phyloP scores from a whole-genome alignment of 2,888 invertebrate species.

The Epinotia ramella region DNA sequence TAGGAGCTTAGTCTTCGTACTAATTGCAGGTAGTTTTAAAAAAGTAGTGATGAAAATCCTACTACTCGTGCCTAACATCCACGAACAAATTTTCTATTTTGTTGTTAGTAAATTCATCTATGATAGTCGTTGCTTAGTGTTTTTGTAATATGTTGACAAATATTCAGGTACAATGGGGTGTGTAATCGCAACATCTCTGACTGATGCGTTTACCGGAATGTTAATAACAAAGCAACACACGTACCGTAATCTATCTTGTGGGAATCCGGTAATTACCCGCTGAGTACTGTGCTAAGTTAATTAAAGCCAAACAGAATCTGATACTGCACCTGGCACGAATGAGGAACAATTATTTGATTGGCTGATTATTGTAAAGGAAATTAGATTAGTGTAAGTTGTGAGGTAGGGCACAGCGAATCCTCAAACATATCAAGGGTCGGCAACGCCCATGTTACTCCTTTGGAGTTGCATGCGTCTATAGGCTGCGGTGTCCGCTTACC shows the following conservation, averaged over 20 bases:
- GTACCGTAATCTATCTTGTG: conserved; percentile 22
- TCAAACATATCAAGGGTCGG: no score
- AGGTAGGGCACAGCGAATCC: no score
- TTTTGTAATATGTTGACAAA: not conserved
- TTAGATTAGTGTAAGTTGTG: no score
- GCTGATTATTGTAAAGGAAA: not conserved
- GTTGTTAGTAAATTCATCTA: not conserved
- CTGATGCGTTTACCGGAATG: conserved; percentile 20
- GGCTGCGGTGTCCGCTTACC: no score
- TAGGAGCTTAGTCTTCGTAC: no score
- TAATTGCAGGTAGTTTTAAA: no score
- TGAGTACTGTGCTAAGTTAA: conserved; percentile 27
- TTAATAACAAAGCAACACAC: conserved; percentile 34
- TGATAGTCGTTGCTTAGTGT: not conserved
- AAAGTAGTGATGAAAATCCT: not conserved
- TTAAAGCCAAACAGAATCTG: conserved; percentile 29
- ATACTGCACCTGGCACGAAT: not conserved
- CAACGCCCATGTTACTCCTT: no score
- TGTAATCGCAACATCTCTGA: conserved; percentile 3
- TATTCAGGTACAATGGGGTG: not conserved
- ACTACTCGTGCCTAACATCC: not conserved
- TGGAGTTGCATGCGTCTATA: no score
- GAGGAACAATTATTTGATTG: not conserved
- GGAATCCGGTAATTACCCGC: conserved; percentile 32
- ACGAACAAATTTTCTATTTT: not conserved